Evolutionary conservation across 2,113 vertebrate genomes (phyloP).

Genomic region (Microcebus griseorufus): DNA sequence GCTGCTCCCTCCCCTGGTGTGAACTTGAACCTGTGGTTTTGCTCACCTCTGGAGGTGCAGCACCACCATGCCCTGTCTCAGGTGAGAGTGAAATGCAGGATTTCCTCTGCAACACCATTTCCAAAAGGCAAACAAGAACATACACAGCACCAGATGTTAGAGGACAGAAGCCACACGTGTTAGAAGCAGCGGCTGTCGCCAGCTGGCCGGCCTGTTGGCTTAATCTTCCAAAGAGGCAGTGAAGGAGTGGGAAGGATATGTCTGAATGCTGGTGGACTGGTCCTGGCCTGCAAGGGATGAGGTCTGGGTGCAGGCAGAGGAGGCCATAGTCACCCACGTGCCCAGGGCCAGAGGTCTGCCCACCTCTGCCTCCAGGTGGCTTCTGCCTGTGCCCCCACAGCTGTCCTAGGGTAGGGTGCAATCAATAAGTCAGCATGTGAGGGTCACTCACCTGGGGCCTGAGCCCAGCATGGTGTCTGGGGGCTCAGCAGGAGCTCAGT

Average conservation of each 20-base stretch:
- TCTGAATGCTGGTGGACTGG: fast-evolving
- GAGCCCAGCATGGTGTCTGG: neutral
- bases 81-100: neutral
- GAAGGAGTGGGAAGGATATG: fast-evolving
- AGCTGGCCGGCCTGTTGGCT: neutral
- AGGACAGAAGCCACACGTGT: fast-evolving
- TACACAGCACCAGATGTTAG: fast-evolving
- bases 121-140: neutral
- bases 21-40: neutral
- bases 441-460: too few relatives aligned
- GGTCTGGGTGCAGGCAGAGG: neutral
- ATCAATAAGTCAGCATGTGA: fast-evolving
- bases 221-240: neutral
- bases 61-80: fast-evolving
- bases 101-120: neutral
- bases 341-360: neutral
- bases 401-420: neutral
- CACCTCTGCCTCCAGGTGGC: neutral
- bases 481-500: neutral
- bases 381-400: neutral
- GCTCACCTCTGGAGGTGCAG: neutral
- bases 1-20: too few relatives aligned
- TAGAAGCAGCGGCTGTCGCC: neutral
- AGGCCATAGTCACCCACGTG: neutral
- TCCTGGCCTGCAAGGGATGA: neutral